Percentiles rank a stretch among this genome's conserved stretches.
Evolutionary conservation across 2,888 invertebrate genomes (phyloP).

Genomic region (Odontocolon sp.): DNA sequence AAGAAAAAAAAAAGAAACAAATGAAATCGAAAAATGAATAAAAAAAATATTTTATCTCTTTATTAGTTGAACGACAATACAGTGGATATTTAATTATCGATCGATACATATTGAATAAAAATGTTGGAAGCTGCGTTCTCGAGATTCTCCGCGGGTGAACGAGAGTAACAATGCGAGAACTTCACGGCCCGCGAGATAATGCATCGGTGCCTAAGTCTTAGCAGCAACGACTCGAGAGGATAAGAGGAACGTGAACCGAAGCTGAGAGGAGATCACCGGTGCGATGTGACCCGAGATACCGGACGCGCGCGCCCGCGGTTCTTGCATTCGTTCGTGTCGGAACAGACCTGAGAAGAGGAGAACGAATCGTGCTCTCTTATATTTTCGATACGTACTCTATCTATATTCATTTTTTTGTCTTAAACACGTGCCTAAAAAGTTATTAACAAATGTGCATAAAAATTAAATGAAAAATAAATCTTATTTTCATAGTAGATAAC

Average conservation of each 20-base stretch:
- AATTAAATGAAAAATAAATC: too few species aligned
- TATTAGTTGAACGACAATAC: constrained; percentile 1
- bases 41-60: not conserved
- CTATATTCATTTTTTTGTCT: constrained; percentile 69
- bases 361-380: too few species aligned
- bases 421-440: constrained; percentile 74
- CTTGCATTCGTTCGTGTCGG: constrained; percentile 73
- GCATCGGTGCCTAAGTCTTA: constrained; percentile 22
- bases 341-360: too few species aligned
- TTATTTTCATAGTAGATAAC: too few species aligned
- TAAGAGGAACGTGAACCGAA: constrained; percentile 73
- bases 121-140: constrained; percentile 41
- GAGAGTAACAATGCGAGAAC: constrained; percentile 46
- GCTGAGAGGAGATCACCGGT: constrained; percentile 69
- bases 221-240: constrained; percentile 29
- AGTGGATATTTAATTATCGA: constrained; percentile 16
- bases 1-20: too few species aligned
- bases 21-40: too few species aligned
- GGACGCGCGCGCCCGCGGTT: constrained; percentile 57
- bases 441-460: constrained; percentile 62
- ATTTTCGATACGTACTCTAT: too few species aligned
- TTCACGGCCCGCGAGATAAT: not conserved
- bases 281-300: constrained; percentile 76
- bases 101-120: constrained; percentile 33
- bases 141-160: constrained; percentile 51